phyloP scores from a whole-genome alignment of 2,888 invertebrate species.

The Agrilus mali region DNA sequence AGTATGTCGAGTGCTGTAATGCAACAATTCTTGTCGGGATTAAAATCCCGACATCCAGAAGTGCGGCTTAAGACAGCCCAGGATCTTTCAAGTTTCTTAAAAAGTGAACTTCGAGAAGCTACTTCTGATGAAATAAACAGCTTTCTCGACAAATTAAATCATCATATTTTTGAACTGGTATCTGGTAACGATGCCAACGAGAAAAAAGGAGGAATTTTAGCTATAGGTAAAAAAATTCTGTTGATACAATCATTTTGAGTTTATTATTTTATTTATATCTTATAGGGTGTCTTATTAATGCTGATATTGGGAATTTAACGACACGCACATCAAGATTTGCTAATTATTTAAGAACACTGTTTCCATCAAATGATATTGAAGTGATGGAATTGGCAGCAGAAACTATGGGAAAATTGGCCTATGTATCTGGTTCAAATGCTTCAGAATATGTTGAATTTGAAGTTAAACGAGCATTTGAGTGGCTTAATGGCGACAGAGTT shows the following conservation, averaged over 20 bases:
- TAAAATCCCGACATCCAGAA: conserved; percentile 82
- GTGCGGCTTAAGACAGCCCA: conserved; percentile 74
- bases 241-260: background rate
- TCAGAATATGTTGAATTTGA: conserved; percentile 98
- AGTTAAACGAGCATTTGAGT: conserved; percentile 90
- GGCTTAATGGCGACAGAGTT: conserved; percentile 81
- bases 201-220: conserved; percentile 89
- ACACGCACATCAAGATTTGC: conserved; percentile 85
- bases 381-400: conserved; percentile 95
- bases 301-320: conserved; percentile 85
- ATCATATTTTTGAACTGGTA: conserved; percentile 93
- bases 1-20: conserved; percentile 50
- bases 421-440: conserved; percentile 84
- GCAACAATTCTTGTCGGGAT: conserved; percentile 69
- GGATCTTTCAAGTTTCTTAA: conserved; percentile 81
- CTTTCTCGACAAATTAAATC: conserved; percentile 91
- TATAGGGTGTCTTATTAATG: conserved; percentile 82
- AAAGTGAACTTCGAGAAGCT: conserved; percentile 80
- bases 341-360: conserved; percentile 77
- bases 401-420: conserved; percentile 85
- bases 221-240: conserved; percentile 53
- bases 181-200: conserved; percentile 86
- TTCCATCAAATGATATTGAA: conserved; percentile 82
- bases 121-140: conserved; percentile 79
- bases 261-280: conserved; percentile 14